Conservation (phyloP, 2,113 vertebrate genomes). For the Strix aluco region DNA sequence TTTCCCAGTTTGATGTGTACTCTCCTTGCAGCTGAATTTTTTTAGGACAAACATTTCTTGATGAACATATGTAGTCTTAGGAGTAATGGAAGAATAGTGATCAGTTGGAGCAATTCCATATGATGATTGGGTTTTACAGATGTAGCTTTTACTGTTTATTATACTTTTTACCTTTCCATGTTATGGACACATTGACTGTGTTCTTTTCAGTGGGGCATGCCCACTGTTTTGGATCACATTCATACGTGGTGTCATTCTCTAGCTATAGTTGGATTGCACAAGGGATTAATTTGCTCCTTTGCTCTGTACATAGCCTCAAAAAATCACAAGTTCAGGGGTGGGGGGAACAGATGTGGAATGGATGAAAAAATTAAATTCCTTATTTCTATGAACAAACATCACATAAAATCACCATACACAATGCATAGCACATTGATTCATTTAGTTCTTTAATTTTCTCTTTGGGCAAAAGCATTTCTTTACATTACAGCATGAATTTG, state of each 20-base stretch:
- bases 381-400: conserved; percentile 72
- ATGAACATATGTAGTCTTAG: not conserved
- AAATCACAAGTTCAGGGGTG: conserved; percentile 33
- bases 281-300: conserved; percentile 35
- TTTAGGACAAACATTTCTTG: not conserved
- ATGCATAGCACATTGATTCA: conserved; percentile 78
- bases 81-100: not conserved
- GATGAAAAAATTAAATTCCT: conserved; percentile 61
- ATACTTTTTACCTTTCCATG: not conserved
- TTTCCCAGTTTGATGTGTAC: not conserved
- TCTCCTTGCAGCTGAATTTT: not conserved
- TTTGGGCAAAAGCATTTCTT: conserved; percentile 77
- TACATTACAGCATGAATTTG: conserved; percentile 80
- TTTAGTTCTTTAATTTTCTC: conserved; percentile 78
- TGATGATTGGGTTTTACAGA: not conserved
- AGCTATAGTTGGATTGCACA: not conserved
- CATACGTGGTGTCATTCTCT: conserved; percentile 27
- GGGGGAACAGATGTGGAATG: conserved; percentile 56
- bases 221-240: conserved; percentile 44
- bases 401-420: conserved; percentile 76
- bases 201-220: conserved; percentile 64
- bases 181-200: conserved; percentile 23
- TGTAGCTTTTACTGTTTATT: conserved; percentile 20
- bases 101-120: not conserved
- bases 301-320: not conserved